Conservation (phyloP, 2,797 vertebrate species). For the Xenopus petersii region DNA sequence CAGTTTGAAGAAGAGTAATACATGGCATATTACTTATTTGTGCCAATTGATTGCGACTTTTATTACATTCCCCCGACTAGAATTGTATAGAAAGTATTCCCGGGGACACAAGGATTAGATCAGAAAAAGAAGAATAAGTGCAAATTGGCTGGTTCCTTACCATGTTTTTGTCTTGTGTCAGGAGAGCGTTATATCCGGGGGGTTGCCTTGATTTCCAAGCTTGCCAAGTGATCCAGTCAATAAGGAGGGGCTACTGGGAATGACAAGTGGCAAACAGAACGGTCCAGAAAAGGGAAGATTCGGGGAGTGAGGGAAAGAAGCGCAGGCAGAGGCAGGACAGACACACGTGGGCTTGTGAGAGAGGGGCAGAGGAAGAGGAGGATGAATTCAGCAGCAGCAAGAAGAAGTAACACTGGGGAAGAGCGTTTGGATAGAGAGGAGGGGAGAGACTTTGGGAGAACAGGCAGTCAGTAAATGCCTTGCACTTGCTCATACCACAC, state of each 20-base stretch:
- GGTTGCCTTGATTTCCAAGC: constrained; percentile 20
- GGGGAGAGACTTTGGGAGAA: constrained; percentile 6
- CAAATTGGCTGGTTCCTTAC: constrained; percentile 11
- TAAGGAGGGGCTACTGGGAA: constrained; percentile 26
- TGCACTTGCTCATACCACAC: constrained; percentile 43
- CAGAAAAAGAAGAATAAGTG: too few species aligned
- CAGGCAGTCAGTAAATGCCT: constrained; percentile 30
- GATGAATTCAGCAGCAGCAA: constrained; percentile 2
- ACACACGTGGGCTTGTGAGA: background rate
- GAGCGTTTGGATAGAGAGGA: constrained; percentile 26
- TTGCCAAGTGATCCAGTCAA: constrained; percentile 34
- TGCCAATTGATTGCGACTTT: too few species aligned
- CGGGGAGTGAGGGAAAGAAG: background rate
- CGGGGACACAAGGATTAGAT: too few species aligned
- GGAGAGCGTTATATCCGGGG: constrained; percentile 11
- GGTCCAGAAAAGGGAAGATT: constrained; percentile 13
- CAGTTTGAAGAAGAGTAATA: too few species aligned
- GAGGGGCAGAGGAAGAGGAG: constrained; percentile 30
- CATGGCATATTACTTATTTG: too few species aligned
- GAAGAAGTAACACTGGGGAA: constrained; percentile 28
- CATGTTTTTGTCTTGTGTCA: constrained; percentile 31
- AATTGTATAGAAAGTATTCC: too few species aligned
- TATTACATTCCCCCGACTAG: too few species aligned
- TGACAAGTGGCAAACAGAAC: constrained; percentile 17
- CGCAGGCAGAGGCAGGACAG: background rate